Percentiles rank a stretch among this genome's conserved stretches.
Evolutionary conservation across 2,797 vertebrate genomes (phyloP).

Genomic region (Hybognathus amarus): DNA sequence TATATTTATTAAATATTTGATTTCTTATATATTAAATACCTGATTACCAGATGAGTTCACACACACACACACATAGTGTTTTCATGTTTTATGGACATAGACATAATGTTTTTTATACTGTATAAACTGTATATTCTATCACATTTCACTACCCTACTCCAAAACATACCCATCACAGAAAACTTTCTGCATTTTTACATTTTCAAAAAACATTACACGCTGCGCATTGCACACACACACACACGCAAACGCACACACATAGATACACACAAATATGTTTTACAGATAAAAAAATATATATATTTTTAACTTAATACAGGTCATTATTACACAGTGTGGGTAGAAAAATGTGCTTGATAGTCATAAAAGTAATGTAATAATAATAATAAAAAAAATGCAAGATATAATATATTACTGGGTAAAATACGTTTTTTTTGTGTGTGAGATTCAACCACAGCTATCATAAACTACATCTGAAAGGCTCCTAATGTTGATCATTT

Average conservation of each 20-base stretch:
- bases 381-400: neutral
- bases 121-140: neutral
- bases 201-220: too few relatives aligned
- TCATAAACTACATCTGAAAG: neutral
- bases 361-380: neutral
- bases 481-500: neutral
- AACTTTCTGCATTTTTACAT: neutral
- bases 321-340: neutral
- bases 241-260: neutral
- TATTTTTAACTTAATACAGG: neutral
- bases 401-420: neutral
- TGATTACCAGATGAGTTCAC: neutral
- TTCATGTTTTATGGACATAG: too few relatives aligned
- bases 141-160: neutral
- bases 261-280: neutral
- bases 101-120: neutral
- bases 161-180: neutral
- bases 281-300: neutral
- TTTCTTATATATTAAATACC: too few relatives aligned
- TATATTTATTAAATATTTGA: neutral
- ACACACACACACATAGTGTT: neutral
- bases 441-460: neutral
- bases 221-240: too few relatives aligned
- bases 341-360: neutral
- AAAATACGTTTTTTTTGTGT: neutral